Evolutionary conservation across 2,888 invertebrate genomes (phyloP).

Genomic region (Phoenoteleia sp.): DNA sequence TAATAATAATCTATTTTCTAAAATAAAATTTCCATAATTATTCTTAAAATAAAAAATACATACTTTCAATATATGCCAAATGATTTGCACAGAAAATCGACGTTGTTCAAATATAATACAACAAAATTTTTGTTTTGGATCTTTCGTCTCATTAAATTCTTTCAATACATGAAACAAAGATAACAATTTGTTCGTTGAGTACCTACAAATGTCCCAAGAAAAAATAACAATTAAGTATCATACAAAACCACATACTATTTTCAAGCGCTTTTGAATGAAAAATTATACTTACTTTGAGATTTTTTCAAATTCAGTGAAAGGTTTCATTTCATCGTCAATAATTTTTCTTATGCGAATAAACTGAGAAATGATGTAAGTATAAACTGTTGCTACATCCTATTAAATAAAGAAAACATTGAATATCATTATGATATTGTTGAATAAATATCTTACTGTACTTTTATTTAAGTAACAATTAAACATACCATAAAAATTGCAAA

Average conservation of each 20-base stretch:
- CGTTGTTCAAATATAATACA: conserved; percentile 91
- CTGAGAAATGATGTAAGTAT: conserved; percentile 85
- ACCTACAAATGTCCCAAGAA: conserved; percentile 84
- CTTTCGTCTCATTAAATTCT: conserved; percentile 86
- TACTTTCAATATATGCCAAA: conserved; percentile 90
- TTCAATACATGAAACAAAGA: conserved; percentile 89
- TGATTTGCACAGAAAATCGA: conserved; percentile 92
- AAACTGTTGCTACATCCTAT: conserved; percentile 46
- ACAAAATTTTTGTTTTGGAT: conserved; percentile 87
- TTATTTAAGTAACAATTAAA: no score
- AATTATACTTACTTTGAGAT: conserved; percentile 87
- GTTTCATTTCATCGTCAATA: conserved; percentile 87
- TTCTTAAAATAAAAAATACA: no score
- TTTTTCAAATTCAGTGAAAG: conserved; percentile 84
- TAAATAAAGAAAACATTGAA: conserved; percentile 11
- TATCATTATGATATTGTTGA: no score
- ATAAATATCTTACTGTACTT: no score
- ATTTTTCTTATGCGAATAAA: conserved; percentile 87
- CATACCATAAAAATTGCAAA: conserved; percentile 85
- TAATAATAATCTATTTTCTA: not conserved
- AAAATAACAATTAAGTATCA: not conserved
- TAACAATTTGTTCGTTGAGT: conserved; percentile 90
- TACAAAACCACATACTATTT: no score
- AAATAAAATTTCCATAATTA: no score
- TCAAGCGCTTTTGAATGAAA: conserved; percentile 5